Percentiles rank a stretch among this genome's conserved stretches.
phyloP scores from a whole-genome alignment of 2,888 invertebrate genomes.

The Drosophila prolongata region DNA sequence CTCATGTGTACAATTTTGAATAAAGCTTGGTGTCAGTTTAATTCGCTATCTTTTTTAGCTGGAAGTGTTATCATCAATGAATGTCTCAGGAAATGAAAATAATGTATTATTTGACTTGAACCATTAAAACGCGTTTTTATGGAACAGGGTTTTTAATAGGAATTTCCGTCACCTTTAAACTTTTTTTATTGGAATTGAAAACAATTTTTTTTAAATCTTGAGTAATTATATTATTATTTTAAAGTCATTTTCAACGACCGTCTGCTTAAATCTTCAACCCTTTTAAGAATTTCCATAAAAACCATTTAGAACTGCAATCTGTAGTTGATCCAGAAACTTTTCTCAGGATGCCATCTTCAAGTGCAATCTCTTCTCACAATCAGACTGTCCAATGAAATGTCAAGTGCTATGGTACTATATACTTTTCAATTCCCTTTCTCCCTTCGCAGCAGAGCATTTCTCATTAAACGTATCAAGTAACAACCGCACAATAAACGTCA shows the following conservation, averaged over 20 bases:
- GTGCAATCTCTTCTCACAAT: constrained; percentile 23
- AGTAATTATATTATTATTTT: not conserved
- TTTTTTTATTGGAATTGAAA: too few species aligned
- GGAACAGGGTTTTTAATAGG: too few species aligned
- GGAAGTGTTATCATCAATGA: constrained; percentile 3
- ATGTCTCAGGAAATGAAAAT: not conserved
- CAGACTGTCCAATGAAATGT: constrained; percentile 24
- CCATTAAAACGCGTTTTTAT: too few species aligned
- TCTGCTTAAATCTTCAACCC: not conserved
- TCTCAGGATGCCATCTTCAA: constrained; percentile 6
- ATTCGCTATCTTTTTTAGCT: constrained; percentile 6
- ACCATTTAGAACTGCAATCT: constrained; percentile 18
- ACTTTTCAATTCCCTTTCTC: constrained; percentile 9
- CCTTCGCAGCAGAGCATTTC: constrained; percentile 11
- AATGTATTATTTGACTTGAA: not conserved
- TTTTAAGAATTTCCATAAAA: not conserved
- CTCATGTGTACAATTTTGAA: too few species aligned
- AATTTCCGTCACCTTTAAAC: too few species aligned
- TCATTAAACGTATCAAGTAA: constrained; percentile 66
- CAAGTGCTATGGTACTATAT: constrained; percentile 1
- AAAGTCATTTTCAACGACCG: not conserved
- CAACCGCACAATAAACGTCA: constrained; percentile 77
- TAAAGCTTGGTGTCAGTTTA: not conserved
- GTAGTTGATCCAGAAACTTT: constrained; percentile 1
- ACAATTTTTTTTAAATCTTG: too few species aligned